Evolutionary conservation across 1,140 invertebrate species (phyloP), one percentile per base, ranked within the genome.

Genomic region (Procambarus virginalis): DNA sequence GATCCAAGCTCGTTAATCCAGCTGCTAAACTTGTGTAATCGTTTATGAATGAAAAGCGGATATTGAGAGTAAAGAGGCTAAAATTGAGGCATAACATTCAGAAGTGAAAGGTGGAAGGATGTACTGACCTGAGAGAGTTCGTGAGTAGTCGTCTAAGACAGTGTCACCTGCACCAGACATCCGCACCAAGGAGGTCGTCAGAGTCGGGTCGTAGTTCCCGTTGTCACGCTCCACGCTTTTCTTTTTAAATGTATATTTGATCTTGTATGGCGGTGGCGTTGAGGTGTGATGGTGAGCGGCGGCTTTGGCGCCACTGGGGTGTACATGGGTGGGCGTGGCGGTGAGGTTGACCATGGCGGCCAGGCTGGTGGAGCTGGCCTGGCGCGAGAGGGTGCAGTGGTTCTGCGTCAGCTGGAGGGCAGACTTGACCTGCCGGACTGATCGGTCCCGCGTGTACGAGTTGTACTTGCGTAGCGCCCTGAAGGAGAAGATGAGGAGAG

Each of bases 321-420:
- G 77, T 46, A 34, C 49, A 5, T 60, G 86, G 20, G 64, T 80
- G 20, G 77, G 76, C 12, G 68, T 14, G 34, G 64, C 77, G n/a
- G 22, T 81, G 58, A 87, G 86, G 77, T 60, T 80, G 51, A 87
- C 86, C 78, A 87, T 89, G 78, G 81, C 68, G 3, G 78, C 75
- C 46, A 91, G 91, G 81, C 83, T 91, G 80, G 79, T 81, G 55
- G 70, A 73, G 86, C 91, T 91, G 45, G 51, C 70, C 70, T 89
- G 86, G 34, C 86, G 86, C 8, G 86, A 83, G 51, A 89, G 87
- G 17, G 91, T 85, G 46, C 73, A 82, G 55, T 86, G 84, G 17
- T 79, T 89, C 76, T 91, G 91, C 8, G 91, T 91, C 78, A 91
- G 86, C 81, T 85, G 86, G 4, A 91, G 86, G 51, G 91, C 91